These are phyloP conservation scores for Bombylius major DNA, from an alignment of 2,888 invertebrate genomes.

Conservation along the genomic window DNA sequence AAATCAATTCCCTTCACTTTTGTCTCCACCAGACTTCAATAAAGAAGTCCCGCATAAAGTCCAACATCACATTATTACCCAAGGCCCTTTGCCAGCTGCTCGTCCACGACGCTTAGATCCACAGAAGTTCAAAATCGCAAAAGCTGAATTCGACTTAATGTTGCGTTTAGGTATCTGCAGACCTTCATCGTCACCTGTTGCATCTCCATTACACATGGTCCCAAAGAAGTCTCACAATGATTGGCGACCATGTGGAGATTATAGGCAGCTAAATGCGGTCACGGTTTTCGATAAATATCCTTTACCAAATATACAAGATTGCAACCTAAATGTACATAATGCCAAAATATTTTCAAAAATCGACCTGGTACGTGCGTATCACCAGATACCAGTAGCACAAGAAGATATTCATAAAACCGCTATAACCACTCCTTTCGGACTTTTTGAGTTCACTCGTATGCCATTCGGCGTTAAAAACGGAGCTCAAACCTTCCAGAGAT, in stretches of 20 bases:
- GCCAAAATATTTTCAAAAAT: constrained; percentile 15
- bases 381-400: constrained; percentile 23
- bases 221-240: constrained; percentile 11
- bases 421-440: constrained; percentile 24
- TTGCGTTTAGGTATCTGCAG: constrained; percentile 16
- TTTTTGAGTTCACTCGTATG: constrained; percentile 23
- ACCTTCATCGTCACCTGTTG: constrained; percentile 19
- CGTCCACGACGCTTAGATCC: constrained; percentile 13
- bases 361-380: constrained; percentile 22
- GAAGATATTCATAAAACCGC: constrained; percentile 26
- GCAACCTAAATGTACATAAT: not conserved
- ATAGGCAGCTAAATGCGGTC: constrained; percentile 1
- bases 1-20: no score
- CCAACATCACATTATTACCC: constrained; percentile 7
- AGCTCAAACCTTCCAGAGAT: no score
- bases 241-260: constrained; percentile 7
- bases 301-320: constrained; percentile 3
- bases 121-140: constrained; percentile 16
- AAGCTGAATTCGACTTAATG: constrained; percentile 17
- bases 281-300: constrained; percentile 4
- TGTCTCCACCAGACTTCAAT: not conserved
- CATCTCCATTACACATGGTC: constrained; percentile 19
- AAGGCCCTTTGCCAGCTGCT: constrained; percentile 9
- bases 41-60: constrained; percentile 2
- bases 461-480: constrained; percentile 22